Evolutionary conservation across 2,888 invertebrate species (phyloP).

Genomic region (Oeneis ivallda): DNA sequence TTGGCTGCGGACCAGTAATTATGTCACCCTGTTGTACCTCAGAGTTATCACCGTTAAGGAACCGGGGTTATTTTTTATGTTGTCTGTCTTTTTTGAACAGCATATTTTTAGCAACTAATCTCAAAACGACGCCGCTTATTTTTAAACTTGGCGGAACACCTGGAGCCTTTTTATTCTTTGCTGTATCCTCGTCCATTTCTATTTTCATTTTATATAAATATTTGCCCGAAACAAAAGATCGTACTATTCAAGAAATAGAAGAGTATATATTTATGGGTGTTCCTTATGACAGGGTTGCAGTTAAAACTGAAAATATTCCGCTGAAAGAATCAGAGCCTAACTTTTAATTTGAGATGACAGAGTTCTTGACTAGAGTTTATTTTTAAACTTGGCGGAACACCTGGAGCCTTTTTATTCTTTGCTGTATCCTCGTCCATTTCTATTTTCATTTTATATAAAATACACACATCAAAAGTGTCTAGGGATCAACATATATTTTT

Average conservation of each 20-base stretch:
- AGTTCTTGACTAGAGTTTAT: too few relatives aligned
- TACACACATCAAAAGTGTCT: too few relatives aligned
- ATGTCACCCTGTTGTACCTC: conserved; percentile 43
- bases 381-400: conserved; percentile 17
- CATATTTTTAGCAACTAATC: conserved; percentile 16
- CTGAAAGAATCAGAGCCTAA: background rate
- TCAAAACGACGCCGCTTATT: conserved; percentile 38
- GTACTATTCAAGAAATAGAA: conserved; percentile 45
- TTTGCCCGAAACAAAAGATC: conserved; percentile 47
- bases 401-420: conserved; percentile 42
- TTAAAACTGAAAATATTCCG: background rate
- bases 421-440: conserved; percentile 31
- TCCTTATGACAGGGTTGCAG: background rate
- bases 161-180: conserved; percentile 43
- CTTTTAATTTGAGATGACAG: background rate
- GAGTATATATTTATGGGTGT: conserved; percentile 11
- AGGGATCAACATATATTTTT: too few relatives aligned
- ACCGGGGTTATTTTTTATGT: conserved; percentile 50
- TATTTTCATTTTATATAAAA: conserved; percentile 35
- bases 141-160: conserved; percentile 36
- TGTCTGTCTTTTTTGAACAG: conserved; percentile 3
- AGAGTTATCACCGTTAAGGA: conserved; percentile 50
- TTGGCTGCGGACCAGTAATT: conserved; percentile 47
- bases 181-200: conserved; percentile 27
- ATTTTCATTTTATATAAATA: conserved; percentile 37